Evolutionary conservation across 2,113 vertebrate species (phyloP), one percentile per base, ranked within the genome.

Genomic region (Chaetodon trifascialis): DNA sequence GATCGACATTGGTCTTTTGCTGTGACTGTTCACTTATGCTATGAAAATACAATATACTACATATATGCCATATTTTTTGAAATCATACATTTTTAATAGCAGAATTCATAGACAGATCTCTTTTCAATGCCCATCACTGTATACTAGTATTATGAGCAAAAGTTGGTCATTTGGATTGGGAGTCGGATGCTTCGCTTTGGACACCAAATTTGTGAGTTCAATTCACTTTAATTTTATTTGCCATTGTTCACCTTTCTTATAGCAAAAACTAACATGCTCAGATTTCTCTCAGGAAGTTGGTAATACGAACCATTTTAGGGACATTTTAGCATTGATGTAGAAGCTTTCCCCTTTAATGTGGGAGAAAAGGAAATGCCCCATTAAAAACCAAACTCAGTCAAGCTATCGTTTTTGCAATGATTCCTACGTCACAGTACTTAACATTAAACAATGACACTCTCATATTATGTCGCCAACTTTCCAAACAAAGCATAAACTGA

Each of bases 381-480:
- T 42, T 46, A 62, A 67, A 80, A 54, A 16, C 12, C 14, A 2
- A 58, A 79, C 11, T 60, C 0, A 71, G 49, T 72, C 7, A 34
- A 69, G 12, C 47, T 73, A 34, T 80, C 68, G 23, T 78, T 86
- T 73, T 64, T 79, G 21, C 44, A 76, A 34, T 42, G 40, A n/a
- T n/a, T n/a, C n/a, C n/a, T n/a, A n/a, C 30, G 15, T 54, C 23
- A 60, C 67, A 76, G 44, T 67, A 69, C 52, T 46, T 73, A 40
- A 40, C 76, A 80, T 62, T n/a, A 79, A 74, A 68, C 56, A 73
- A 66, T 69, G 49, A 78, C 68, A 88, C 71, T 86, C 68, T 76
- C 55, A 56, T 55, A 73, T 59, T 34, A 64, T 1, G 40, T 55
- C 30, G 1, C 25, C 66, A 23, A 71, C 46, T 64, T 58, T 59